These are phyloP conservation scores for Aporrectodea caliginosa DNA, from an alignment of 1,140 invertebrate genomes.

Conservation along the genomic window DNA sequence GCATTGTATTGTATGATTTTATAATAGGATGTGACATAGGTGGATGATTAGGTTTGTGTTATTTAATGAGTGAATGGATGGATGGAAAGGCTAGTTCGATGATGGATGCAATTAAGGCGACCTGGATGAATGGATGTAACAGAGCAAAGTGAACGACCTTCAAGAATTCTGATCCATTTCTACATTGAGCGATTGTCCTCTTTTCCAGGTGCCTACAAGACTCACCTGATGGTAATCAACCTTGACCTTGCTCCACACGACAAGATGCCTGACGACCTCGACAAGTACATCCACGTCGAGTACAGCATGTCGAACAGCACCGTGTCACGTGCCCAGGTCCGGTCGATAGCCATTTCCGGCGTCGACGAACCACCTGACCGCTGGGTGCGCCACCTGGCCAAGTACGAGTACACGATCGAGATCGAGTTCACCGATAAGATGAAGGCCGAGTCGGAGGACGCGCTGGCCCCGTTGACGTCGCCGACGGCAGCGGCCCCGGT, in stretches of 20 bases:
- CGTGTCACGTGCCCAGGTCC: constrained; percentile 90
- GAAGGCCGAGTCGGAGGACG: constrained; percentile 20
- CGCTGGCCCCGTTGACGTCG: constrained; percentile 17
- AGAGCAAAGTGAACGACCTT: too few species aligned
- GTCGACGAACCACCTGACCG: constrained; percentile 94
- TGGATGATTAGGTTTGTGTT: too few species aligned
- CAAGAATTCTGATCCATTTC: too few species aligned
- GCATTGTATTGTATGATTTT: too few species aligned
- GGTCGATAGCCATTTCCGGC: constrained; percentile 83
- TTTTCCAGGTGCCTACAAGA: constrained; percentile 91
- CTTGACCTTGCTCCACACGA: constrained; percentile 94
- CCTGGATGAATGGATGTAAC: too few species aligned
- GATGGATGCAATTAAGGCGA: too few species aligned
- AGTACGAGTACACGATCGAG: constrained; percentile 79
- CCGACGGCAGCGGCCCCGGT: neutral
- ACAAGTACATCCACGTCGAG: constrained; percentile 83
- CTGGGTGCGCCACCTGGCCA: constrained; percentile 93
- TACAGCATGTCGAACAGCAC: constrained; percentile 99
- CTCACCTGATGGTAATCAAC: constrained; percentile 85
- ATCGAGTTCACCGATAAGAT: constrained; percentile 42
- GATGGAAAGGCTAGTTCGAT: too few species aligned
- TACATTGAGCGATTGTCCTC: too few species aligned
- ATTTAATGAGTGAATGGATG: too few species aligned
- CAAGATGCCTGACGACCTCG: constrained; percentile 87
- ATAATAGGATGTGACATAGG: too few species aligned